phyloP scores from a whole-genome alignment of 2,888 invertebrate species.

The Ormyrus rosae region DNA sequence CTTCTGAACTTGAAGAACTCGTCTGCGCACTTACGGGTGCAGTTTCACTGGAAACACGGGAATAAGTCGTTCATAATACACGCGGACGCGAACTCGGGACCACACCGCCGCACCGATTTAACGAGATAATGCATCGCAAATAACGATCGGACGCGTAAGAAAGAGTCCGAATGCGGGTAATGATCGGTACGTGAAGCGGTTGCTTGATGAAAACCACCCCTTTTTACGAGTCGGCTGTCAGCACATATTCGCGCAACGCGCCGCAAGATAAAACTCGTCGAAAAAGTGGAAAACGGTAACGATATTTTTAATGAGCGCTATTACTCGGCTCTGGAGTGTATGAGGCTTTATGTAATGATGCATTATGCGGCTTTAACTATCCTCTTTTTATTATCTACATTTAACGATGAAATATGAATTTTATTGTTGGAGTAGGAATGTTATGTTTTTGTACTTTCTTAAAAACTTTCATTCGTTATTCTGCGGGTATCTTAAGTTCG shows the following conservation, averaged over 20 bases:
- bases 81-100: neutral
- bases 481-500: too few species aligned
- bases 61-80: slow-evolving; percentile 12
- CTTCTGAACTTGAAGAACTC: slow-evolving; percentile 14
- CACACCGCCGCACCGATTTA: slow-evolving; percentile 27
- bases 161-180: slow-evolving; percentile 5
- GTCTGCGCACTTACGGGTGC: too few species aligned
- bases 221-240: too few species aligned
- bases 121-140: slow-evolving; percentile 38
- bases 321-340: too few species aligned
- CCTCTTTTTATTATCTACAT: too few species aligned
- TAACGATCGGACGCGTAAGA: neutral
- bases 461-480: neutral
- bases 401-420: too few species aligned
- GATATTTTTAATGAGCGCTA: too few species aligned
- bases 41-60: too few species aligned
- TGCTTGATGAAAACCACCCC: slow-evolving; percentile 2
- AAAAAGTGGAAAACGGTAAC: slow-evolving; percentile 27
- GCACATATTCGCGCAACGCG: too few species aligned
- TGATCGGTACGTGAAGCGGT: slow-evolving; percentile 24
- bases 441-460: neutral
- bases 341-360: too few species aligned
- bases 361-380: too few species aligned
- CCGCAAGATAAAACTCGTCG: neutral
- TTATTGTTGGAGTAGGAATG: too few species aligned